These are phyloP conservation scores for Lasioglossum albipes DNA, from an alignment of 1,140 invertebrate genomes.

Conservation along the genomic window DNA sequence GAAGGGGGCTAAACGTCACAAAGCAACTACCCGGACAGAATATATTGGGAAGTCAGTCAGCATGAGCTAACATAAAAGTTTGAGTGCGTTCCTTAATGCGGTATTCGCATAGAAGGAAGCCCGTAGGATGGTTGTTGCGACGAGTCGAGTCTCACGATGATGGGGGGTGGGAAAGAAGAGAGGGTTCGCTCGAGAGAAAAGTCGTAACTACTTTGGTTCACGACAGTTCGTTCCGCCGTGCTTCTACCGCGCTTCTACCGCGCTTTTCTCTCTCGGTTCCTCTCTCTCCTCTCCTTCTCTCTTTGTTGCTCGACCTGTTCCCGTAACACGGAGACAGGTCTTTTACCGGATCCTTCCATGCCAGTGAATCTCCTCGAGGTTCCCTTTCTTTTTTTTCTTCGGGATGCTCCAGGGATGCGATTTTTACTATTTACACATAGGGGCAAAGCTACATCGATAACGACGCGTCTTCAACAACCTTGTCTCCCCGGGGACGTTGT, in stretches of 20 bases:
- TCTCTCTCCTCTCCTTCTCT: too few species aligned
- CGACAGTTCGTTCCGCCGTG: slow-evolving; percentile 38
- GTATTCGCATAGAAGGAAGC: slow-evolving; percentile 48
- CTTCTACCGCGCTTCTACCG: not conserved
- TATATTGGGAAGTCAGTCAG: slow-evolving; percentile 49
- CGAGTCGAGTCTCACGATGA: not conserved
- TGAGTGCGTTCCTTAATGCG: slow-evolving; percentile 53
- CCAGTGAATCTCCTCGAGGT: too few species aligned
- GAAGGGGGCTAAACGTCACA: not conserved
- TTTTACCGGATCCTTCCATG: too few species aligned
- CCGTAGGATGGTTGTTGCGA: slow-evolving; percentile 5
- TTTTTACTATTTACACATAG: too few species aligned
- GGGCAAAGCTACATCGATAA: too few species aligned
- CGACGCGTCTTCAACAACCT: too few species aligned
- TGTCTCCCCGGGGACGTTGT: too few species aligned
- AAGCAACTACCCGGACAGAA: slow-evolving; percentile 1
- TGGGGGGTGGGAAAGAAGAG: not conserved
- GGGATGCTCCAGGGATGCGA: too few species aligned
- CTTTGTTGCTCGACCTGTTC: too few species aligned
- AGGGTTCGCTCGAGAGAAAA: slow-evolving; percentile 41
- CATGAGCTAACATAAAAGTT: slow-evolving; percentile 56
- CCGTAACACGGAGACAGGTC: too few species aligned
- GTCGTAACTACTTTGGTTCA: slow-evolving; percentile 62
- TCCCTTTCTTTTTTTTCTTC: too few species aligned
- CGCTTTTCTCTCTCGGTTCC: too few species aligned